Evolutionary conservation across 2,797 vertebrate species (phyloP), one percentile per base, ranked within the genome.

Genomic region (Phoeniculus purpureus): DNA sequence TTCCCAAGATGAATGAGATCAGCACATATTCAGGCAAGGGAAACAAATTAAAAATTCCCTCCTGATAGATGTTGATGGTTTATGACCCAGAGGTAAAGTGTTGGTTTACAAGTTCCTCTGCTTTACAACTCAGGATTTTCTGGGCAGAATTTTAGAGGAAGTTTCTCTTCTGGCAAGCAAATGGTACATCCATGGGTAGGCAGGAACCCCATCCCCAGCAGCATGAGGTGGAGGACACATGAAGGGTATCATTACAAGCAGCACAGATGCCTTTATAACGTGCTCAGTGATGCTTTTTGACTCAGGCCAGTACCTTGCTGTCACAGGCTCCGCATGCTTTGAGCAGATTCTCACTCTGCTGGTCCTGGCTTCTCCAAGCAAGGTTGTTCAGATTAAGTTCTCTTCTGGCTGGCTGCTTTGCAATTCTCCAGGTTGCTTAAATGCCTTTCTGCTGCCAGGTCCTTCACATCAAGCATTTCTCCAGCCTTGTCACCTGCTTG

Each of bases 1-100:
- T 89, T 84, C 94, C 86, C 93, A 73, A 59, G 91, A 92, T 96
- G 93, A 92, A 90, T 95, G 96, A 96, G 95, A 96, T 96, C 96
- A 97, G 93, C 94, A 81, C 92, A 94, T 90, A 95, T 79, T 85
- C 92, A 85, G 62, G 77, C 68, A 68, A 83, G 50, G 52, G 6
- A 13, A 20, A 48, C 71, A 70, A 60, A 51, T 48, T 12, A 54
- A 16, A 27, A 29, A 25, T 1, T 55, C 20, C 12, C 40, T 83
- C 27, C 71, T 70, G 19, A 65, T 71, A 31, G 40, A 61, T 27
- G 26, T 14, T 20, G 68, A 77, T 78, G 62, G 59, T 83, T 95
- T 85, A 27, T 23, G 61, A 88, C 47, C 48, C 51, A 74, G 86
- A 82, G 37, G 51, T 51, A n/a, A 80, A 71, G 27, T 29, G 3